phyloP scores from a whole-genome alignment of 2,113 vertebrate species.

The Pleuronectes platessa region DNA sequence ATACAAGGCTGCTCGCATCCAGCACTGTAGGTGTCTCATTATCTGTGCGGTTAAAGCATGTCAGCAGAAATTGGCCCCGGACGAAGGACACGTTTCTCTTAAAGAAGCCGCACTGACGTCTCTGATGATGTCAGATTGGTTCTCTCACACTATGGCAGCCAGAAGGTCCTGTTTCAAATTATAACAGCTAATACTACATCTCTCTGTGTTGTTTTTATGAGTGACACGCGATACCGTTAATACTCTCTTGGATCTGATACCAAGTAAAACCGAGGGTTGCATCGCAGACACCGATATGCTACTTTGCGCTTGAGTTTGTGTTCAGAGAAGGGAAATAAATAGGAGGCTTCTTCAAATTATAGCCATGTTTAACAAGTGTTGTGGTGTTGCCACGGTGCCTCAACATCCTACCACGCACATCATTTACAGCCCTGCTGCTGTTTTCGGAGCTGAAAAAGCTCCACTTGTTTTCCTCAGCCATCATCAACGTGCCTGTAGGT shows the following conservation, averaged over 20 bases:
- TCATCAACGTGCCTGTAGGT: too few species aligned
- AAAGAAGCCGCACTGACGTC: slow-evolving; percentile 12
- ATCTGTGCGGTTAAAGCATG: too few species aligned
- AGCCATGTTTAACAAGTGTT: not conserved
- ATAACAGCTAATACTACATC: slow-evolving; percentile 1
- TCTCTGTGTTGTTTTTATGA: too few species aligned
- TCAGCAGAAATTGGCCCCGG: slow-evolving; percentile 37
- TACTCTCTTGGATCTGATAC: not conserved
- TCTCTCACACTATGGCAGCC: slow-evolving; percentile 16
- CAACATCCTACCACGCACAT: too few species aligned
- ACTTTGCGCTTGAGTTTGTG: not conserved
- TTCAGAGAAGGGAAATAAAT: not conserved
- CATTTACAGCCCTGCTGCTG: too few species aligned
- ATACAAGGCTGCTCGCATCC: not conserved
- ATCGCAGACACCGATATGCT: not conserved
- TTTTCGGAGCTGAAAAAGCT: too few species aligned
- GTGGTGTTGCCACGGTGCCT: not conserved
- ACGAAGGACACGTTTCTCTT: slow-evolving; percentile 24
- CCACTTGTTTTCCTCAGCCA: too few species aligned
- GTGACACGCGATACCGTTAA: too few species aligned
- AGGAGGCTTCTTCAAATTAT: not conserved
- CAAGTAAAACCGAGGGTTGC: not conserved
- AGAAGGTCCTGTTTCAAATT: slow-evolving; percentile 4
- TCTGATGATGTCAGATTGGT: slow-evolving; percentile 19
- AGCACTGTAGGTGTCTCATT: too few species aligned